These are phyloP conservation scores for Eumeta japonica DNA, from an alignment of 1,140 invertebrate genomes.

Conservation along the genomic window DNA sequence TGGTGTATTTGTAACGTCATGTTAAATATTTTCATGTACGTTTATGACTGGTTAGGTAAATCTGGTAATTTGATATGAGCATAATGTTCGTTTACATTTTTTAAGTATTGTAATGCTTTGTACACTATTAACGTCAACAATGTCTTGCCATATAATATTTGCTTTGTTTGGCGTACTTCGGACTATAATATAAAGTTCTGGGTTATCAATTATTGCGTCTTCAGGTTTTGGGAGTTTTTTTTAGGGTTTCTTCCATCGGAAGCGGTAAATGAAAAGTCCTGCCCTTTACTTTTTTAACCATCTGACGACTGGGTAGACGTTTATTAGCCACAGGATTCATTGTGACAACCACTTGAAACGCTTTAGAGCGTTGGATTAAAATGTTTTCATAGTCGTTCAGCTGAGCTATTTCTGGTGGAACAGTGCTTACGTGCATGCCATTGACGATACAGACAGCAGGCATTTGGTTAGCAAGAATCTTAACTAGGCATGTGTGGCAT, in stretches of 20 bases:
- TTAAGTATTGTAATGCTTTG: conserved; percentile 8
- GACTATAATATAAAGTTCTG: conserved; percentile 15
- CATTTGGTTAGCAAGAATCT: conserved; percentile 11
- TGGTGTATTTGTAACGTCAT: conserved; percentile 5
- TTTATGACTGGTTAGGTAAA: too few relatives aligned
- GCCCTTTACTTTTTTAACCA: conserved; percentile 16
- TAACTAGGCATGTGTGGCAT: conserved; percentile 8
- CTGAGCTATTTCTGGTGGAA: conserved; percentile 6
- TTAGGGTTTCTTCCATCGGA: conserved; percentile 13
- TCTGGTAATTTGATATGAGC: conserved; percentile 12
- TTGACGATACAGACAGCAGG: conserved; percentile 10
- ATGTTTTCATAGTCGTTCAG: conserved; percentile 13
- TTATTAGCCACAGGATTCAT: conserved; percentile 15
- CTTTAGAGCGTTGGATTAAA: conserved; percentile 14
- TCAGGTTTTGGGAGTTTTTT: conserved; percentile 14
- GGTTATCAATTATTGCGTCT: conserved; percentile 12
- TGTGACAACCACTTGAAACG: conserved; percentile 12
- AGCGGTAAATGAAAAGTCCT: conserved; percentile 17
- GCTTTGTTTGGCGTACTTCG: conserved; percentile 14
- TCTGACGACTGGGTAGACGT: conserved; percentile 10
- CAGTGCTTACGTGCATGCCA: conserved; percentile 7
- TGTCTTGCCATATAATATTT: conserved; percentile 16
- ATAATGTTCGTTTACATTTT: conserved; percentile 8
- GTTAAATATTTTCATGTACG: conserved; percentile 2
- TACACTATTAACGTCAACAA: conserved; percentile 10